Conservation (phyloP, 2,113 vertebrate species). For the Chloropsis hardwickii region DNA sequence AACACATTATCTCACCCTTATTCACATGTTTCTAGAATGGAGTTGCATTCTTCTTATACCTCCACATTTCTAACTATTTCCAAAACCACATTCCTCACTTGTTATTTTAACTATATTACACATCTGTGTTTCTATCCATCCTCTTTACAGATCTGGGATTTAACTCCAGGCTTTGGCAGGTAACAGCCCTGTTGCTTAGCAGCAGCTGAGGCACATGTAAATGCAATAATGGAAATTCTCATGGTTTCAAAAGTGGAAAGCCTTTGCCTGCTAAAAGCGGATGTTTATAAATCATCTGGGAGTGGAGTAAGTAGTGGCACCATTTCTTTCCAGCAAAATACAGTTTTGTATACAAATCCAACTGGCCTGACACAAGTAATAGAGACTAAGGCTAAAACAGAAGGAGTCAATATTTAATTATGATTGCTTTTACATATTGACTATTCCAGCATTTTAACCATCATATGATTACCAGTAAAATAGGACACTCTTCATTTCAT, state of each 20-base stretch:
- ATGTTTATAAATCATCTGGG: background rate
- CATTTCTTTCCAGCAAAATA: constrained; percentile 39
- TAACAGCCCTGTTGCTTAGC: constrained; percentile 65
- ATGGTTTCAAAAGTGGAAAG: constrained; percentile 36
- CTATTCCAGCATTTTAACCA: background rate
- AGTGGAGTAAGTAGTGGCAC: constrained; percentile 14
- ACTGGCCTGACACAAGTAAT: background rate
- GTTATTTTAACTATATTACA: constrained; percentile 9
- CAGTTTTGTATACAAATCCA: background rate
- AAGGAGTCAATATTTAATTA: constrained; percentile 31
- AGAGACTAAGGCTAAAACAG: background rate
- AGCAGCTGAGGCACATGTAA: constrained; percentile 43
- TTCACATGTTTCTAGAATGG: background rate
- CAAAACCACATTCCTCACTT: background rate
- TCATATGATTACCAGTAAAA: background rate
- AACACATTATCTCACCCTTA: background rate
- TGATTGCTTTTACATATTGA: background rate
- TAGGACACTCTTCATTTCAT: background rate
- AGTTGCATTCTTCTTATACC: background rate
- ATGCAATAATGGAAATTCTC: constrained; percentile 57
- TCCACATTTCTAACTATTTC: background rate
- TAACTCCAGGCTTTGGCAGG: constrained; percentile 40
- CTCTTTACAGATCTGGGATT: constrained; percentile 19
- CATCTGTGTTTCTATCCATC: background rate
- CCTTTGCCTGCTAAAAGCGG: background rate